Base-by-base conservation (phyloP, 2,797 vertebrate species). In the Jordanella pulchra region DNA sequence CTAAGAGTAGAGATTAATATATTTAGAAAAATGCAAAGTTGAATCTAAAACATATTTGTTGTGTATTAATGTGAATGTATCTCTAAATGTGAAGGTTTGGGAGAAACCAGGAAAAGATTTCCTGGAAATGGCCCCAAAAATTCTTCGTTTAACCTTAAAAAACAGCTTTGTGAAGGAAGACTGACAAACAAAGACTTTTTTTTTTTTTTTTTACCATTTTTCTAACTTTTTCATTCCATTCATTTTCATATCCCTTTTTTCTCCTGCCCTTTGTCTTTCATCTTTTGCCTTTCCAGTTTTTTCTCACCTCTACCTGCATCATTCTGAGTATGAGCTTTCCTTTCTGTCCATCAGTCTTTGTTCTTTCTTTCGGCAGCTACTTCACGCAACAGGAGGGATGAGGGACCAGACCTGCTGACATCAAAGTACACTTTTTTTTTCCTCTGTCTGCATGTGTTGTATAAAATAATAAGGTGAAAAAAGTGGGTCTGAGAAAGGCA, bases 401-500 rank as follows among this genome's bases (percentile, higher is more conserved):
- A 47, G 44, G 80, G 80, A 84, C 80, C 76, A 72, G 79, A 68
- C 72, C 69, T 77, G 77, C 77, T 69, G 80, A 76, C 84, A 81
- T 87, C 86, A 87, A 85, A 81, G 80, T 71, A 79, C 3, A 69
- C 51, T 80, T 55, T 56, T 55, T 67, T 65, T 71, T 39, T 39
- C n/a, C 21, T 18, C 18, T 69, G 61, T 3, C 60, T 17, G 67
- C 14, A 55, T 65, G 75, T 56, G 47, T 76, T 58, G 27, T 51
- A 63, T 63, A 63, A 63, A 63, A 25, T 63, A 63, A 63, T 63
- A 63, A 44, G 35, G 5, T 63, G 23, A 1, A 25, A 63, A 63
- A 42, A 44, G 7, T 7, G 44, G 51, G 71, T 63, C 14, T 55
- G 77, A 69, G 50, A 71, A 4, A 68, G 65, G 32, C 3, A 58